Base-by-base conservation (phyloP, 1,140 invertebrate genomes). In the Venturia canescens region DNA sequence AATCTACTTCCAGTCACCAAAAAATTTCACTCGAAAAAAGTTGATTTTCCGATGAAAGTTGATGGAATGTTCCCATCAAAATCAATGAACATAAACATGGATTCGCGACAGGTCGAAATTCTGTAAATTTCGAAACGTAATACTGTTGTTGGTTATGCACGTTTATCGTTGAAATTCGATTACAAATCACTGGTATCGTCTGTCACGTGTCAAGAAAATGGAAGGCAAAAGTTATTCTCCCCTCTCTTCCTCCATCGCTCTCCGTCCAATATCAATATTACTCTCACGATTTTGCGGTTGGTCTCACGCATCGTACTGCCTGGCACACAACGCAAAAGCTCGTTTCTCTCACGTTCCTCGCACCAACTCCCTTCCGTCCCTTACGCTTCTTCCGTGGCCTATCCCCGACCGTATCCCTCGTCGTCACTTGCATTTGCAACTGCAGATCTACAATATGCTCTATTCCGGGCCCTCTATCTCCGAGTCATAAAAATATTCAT, bases 291-390 rank as follows among this genome's bases (percentile, higher is more conserved):
- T 53, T 53, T 74, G 48, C 44, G 48, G 38, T 53, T 74, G 71
- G 71, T 53, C 48, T 74, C 71, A 74, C 71, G 71, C 71, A 74
- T 74, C 71, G 71, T 16, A 74, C 48, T 16, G 71, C 71, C 71
- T 74, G 71, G 71, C 71, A 74, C 71, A 69, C n/a, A 69, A 31
- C 38, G 71, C 44, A 48, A 74, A 74, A 74, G 44, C 71, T 74
- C 48, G 29, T 31, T 31, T 16, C 66, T 31, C 29, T 31, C 66
- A 69, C 66, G 66, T 31, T 69, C 31, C 66, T 31, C 69, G 38
- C 38, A 44, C 18, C 67, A 16, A n/a, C 67, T 18, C 29, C 67
- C 1, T 4, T 31, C 50, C 6, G 18, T 18, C 50, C 50, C 50
- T 44, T 44, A 13, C 7, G 38, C 38, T 44, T 44, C 38, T 26